Percentiles rank a stretch among this genome's conserved stretches.
Conservation (phyloP, 2,888 invertebrate species). For the Apodemia hepburni region DNA sequence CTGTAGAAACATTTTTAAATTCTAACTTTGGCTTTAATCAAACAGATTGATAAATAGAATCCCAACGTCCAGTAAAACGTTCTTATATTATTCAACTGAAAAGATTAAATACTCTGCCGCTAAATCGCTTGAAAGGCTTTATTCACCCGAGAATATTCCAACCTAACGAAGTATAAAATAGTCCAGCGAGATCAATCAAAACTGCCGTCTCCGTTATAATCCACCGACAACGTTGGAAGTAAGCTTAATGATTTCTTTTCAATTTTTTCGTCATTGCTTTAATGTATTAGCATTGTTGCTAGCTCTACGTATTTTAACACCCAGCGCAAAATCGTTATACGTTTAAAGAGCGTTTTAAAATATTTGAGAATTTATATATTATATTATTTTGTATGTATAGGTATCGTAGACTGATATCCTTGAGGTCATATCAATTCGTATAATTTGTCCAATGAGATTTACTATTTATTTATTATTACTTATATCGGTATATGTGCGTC, state of each 20-base stretch:
- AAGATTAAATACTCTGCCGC: constrained; percentile 25
- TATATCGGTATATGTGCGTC: too few species aligned
- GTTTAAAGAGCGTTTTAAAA: too few species aligned
- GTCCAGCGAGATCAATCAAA: constrained; percentile 33
- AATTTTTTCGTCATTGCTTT: not conserved
- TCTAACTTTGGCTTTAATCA: not conserved
- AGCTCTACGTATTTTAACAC: not conserved
- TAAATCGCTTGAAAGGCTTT: constrained; percentile 29
- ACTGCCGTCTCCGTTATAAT: constrained; percentile 21
- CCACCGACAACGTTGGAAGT: not conserved
- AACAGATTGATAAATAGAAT: not conserved
- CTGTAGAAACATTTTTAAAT: not conserved
- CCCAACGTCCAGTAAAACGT: not conserved
- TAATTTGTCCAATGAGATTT: too few species aligned
- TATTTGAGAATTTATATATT: too few species aligned
- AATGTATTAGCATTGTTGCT: not conserved
- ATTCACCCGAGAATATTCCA: constrained; percentile 34
- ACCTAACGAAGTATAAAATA: constrained; percentile 36
- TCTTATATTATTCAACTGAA: constrained; percentile 19
- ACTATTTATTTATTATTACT: too few species aligned
- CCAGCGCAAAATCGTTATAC: too few species aligned
- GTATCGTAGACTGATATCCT: too few species aligned
- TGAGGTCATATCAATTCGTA: too few species aligned
- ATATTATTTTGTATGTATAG: too few species aligned
- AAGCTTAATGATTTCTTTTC: not conserved